phyloP scores from a whole-genome alignment of 2,888 invertebrate species.

The Leptopilina drosophilae region DNA sequence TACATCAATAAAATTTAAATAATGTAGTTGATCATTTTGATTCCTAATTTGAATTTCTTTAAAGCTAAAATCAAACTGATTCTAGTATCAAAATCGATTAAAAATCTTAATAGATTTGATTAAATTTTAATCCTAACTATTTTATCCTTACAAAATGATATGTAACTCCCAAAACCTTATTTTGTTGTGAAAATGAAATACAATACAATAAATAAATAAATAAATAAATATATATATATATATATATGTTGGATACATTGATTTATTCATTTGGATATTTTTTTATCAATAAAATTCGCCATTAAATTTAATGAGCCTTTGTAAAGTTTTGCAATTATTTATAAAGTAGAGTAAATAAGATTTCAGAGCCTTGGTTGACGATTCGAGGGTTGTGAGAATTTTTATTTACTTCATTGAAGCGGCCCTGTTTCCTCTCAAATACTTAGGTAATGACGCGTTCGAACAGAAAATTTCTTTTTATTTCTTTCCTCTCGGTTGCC shows the following conservation, averaged over 20 bases:
- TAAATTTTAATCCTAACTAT: too few relatives aligned
- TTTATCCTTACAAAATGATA: too few relatives aligned
- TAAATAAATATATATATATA: too few relatives aligned
- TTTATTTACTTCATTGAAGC: constrained; percentile 52
- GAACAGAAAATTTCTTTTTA: constrained; percentile 61
- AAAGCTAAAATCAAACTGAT: too few relatives aligned
- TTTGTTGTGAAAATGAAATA: too few relatives aligned
- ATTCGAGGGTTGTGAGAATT: constrained; percentile 33
- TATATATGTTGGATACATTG: background rate
- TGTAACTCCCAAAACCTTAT: too few relatives aligned
- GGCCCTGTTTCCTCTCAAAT: constrained; percentile 64
- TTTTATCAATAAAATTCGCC: background rate
- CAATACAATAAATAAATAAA: too few relatives aligned
- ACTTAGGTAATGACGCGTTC: constrained; percentile 74
- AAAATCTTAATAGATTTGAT: too few relatives aligned
- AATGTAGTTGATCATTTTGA: too few relatives aligned
- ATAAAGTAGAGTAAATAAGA: constrained; percentile 11
- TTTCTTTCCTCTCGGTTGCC: constrained; percentile 54
- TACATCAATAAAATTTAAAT: too few relatives aligned
- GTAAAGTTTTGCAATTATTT: constrained; percentile 3
- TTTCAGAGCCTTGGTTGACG: background rate
- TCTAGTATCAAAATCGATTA: too few relatives aligned
- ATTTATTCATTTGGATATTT: background rate
- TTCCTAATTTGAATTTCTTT: too few relatives aligned
- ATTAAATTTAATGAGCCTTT: constrained; percentile 24